Conservation (phyloP, 2,888 invertebrate genomes). For the Steinernema hermaphroditum region DNA sequence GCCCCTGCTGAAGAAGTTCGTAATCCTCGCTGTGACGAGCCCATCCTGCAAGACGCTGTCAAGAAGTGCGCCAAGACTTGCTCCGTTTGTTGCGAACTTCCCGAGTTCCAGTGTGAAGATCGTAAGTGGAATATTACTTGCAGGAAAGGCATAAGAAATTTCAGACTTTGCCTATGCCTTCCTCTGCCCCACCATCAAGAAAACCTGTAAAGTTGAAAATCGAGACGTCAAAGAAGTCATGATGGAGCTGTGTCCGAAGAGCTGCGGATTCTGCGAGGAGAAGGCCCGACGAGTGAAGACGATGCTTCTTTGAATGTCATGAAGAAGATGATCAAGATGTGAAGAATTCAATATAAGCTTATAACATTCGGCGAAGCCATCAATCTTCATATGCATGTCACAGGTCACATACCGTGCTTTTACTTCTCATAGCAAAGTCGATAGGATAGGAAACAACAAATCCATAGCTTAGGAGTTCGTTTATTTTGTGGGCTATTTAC, state of each 20-base stretch:
- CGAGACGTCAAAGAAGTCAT: background rate
- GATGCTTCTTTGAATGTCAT: no score
- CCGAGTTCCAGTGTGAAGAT: conserved; percentile 43
- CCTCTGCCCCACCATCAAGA: background rate
- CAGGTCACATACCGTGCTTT: no score
- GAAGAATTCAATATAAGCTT: no score
- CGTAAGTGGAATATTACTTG: conserved; percentile 34
- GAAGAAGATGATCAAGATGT: no score
- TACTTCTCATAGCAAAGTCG: no score
- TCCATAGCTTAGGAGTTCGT: no score
- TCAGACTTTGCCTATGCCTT: background rate
- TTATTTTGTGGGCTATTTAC: no score
- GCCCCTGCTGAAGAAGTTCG: background rate
- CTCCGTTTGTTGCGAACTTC: conserved; percentile 51
- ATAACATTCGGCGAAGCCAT: no score
- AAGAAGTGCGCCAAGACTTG: conserved; percentile 49
- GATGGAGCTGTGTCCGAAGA: background rate
- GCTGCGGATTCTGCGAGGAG: background rate
- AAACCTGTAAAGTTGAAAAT: background rate
- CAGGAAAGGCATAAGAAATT: background rate
- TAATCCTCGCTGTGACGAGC: conserved; percentile 49
- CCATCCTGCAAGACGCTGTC: conserved; percentile 47
- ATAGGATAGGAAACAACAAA: no score
- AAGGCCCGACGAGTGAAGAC: no score
- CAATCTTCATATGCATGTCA: no score